These are phyloP conservation scores for Buceros bicornis DNA, from an alignment of 2,797 vertebrate species.

Conservation along the genomic window DNA sequence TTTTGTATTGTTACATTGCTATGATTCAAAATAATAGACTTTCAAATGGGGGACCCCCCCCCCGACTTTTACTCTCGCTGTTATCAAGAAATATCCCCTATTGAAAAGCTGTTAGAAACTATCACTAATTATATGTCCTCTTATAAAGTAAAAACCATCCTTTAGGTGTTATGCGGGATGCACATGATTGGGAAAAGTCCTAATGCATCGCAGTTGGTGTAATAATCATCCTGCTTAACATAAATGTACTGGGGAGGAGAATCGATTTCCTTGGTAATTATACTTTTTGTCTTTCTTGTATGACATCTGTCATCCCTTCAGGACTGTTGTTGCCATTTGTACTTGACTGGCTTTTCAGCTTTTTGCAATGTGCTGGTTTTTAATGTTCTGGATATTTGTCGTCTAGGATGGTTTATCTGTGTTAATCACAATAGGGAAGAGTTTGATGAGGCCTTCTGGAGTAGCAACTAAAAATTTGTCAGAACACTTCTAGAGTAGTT, in stretches of 20 bases:
- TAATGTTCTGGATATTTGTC: neutral
- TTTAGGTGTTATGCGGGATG: neutral
- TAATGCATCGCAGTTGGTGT: neutral
- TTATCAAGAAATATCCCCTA: neutral
- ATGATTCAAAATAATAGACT: neutral
- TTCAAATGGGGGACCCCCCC: fast-evolving
- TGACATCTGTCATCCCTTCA: neutral
- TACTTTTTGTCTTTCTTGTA: neutral
- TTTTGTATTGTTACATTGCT: neutral
- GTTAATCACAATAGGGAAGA: neutral
- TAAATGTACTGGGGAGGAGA: neutral
- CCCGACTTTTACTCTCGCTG: fast-evolving
- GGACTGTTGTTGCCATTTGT: conserved; percentile 23
- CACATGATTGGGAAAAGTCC: neutral
- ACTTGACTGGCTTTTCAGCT: conserved; percentile 1
- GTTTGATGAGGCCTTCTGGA: neutral
- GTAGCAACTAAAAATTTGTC: neutral
- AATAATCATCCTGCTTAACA: neutral
- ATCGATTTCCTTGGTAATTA: neutral
- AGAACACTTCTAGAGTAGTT: neutral
- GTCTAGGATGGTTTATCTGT: neutral
- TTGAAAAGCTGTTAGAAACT: neutral
- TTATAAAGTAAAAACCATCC: neutral
- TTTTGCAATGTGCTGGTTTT: neutral
- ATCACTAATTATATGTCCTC: neutral